Evolutionary conservation across 2,797 vertebrate genomes (phyloP).

Genomic region (Nannoperca australis): DNA sequence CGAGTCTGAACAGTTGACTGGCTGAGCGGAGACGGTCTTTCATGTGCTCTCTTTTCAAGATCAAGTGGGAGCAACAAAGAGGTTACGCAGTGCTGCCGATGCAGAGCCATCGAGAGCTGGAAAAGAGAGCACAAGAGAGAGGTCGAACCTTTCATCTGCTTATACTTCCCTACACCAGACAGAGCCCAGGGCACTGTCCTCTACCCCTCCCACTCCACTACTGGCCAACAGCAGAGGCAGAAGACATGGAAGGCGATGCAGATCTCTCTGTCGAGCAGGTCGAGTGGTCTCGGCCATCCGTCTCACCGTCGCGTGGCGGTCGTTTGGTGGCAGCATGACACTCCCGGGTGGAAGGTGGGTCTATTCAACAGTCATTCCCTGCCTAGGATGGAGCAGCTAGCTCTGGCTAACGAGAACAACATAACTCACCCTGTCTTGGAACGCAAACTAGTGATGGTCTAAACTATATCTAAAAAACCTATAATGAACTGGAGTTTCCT

Average conservation of each 20-base stretch:
- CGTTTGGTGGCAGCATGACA: conserved; percentile 32
- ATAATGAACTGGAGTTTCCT: conserved; percentile 1
- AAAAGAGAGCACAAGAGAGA: conserved; percentile 66
- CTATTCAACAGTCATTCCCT: conserved; percentile 41
- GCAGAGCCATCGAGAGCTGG: not conserved
- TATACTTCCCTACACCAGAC: conserved; percentile 54
- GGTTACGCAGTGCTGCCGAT: not conserved
- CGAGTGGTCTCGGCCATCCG: conserved; percentile 36
- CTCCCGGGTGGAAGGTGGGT: conserved; percentile 35
- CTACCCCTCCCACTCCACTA: conserved; percentile 45
- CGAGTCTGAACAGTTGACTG: conserved; percentile 22
- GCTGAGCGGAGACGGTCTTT: conserved; percentile 37
- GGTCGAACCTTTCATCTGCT: conserved; percentile 30
- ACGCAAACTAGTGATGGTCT: conserved; percentile 30
- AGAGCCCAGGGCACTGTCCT: conserved; percentile 38
- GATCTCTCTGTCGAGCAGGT: conserved; percentile 46
- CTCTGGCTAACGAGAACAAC: conserved; percentile 50
- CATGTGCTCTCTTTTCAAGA: conserved; percentile 56
- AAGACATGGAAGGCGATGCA: conserved; percentile 30
- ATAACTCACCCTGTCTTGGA: conserved; percentile 56
- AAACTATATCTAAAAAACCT: conserved; percentile 28
- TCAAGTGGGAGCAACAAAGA: not conserved
- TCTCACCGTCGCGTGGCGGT: conserved; percentile 46
- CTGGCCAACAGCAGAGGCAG: conserved; percentile 52
- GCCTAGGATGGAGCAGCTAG: conserved; percentile 47